Conservation (phyloP, 2,797 vertebrate species). For the Prionace glauca region DNA sequence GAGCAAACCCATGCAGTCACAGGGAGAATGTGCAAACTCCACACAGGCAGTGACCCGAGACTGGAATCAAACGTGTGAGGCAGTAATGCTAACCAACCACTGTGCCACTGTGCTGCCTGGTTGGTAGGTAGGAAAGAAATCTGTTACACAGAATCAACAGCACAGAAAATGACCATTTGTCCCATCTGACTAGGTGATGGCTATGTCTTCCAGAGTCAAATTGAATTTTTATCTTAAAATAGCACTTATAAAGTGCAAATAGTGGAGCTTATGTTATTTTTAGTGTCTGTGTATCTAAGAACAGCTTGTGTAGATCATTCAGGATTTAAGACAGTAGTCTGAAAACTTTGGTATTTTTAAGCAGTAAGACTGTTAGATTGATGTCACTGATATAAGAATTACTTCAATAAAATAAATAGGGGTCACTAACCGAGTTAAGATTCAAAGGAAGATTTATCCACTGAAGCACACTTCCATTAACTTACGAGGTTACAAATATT, state of each 20-base stretch:
- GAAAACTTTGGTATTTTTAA: not conserved
- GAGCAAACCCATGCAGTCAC: no score
- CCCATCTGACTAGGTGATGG: not conserved
- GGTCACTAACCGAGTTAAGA: not conserved
- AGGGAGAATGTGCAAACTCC: no score
- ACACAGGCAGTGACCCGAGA: no score
- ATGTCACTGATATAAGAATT: conserved; percentile 21
- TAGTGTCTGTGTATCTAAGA: not conserved
- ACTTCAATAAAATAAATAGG: conserved; percentile 29
- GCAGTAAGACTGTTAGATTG: not conserved
- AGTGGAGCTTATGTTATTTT: not conserved
- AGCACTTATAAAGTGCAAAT: not conserved
- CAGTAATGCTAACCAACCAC: no score
- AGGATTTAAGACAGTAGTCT: not conserved
- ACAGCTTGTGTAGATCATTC: conserved; percentile 17
- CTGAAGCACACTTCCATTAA: not conserved
- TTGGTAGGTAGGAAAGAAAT: not conserved
- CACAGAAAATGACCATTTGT: not conserved
- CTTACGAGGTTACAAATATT: not conserved
- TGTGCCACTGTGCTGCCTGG: no score
- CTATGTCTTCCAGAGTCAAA: not conserved
- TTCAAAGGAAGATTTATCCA: not conserved
- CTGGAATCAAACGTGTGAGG: no score
- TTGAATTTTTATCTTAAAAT: not conserved
- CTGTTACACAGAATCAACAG: not conserved